Percentiles rank a stretch among this genome's conserved stretches.
phyloP scores from a whole-genome alignment of 2,797 vertebrate genomes.

The Nyctibius grandis region DNA sequence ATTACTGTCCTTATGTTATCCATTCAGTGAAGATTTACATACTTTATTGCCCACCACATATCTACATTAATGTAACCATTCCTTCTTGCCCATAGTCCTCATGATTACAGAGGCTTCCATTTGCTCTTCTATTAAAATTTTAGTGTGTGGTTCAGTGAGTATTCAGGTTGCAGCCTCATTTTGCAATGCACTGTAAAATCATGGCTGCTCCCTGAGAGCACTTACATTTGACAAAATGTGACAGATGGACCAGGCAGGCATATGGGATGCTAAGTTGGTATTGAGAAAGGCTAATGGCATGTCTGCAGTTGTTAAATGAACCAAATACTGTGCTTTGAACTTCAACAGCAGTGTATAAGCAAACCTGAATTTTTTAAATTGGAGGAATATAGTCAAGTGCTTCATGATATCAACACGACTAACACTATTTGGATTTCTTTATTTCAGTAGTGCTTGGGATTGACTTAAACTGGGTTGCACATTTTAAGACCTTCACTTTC shows the following conservation, averaged over 20 bases:
- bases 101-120: not conserved
- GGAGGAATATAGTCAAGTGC: not conserved
- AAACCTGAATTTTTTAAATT: slow-evolving; percentile 26
- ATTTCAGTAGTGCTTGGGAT: not conserved
- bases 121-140: not conserved
- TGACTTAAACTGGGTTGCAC: not conserved
- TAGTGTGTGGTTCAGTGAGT: slow-evolving; percentile 16
- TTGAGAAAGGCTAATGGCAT: slow-evolving; percentile 48
- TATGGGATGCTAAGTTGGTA: slow-evolving; percentile 20
- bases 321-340: slow-evolving; percentile 40
- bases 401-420: not conserved
- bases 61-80: not conserved
- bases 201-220: not conserved
- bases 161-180: slow-evolving; percentile 29
- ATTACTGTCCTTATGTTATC: not conserved
- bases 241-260: slow-evolving; percentile 55
- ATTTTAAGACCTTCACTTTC: not conserved
- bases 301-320: slow-evolving; percentile 60
- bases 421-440: not conserved
- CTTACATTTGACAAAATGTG: slow-evolving; percentile 10
- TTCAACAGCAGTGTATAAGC: not conserved
- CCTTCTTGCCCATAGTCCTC: not conserved
- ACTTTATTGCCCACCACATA: not conserved
- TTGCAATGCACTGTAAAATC: not conserved
- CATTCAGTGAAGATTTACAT: not conserved